Evolutionary conservation across 2,797 vertebrate species (phyloP).

Genomic region (Triplophysa yarkandensis): DNA sequence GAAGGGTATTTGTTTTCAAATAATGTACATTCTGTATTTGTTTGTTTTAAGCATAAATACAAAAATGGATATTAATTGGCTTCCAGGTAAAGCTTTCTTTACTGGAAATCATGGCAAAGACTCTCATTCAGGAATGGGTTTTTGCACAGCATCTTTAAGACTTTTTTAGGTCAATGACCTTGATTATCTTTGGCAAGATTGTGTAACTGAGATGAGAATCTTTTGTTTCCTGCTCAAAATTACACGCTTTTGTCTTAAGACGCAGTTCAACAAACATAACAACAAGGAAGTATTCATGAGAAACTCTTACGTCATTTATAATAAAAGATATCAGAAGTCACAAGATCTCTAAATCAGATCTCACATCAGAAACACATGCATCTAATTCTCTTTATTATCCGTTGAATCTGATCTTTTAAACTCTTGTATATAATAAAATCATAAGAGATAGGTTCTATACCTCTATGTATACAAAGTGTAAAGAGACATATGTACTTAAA

Average conservation of each 20-base stretch:
- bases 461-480: no score
- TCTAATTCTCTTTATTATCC: no score
- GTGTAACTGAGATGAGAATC: neutral
- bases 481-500: no score
- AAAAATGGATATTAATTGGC: neutral
- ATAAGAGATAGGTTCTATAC: no score
- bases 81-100: neutral
- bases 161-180: neutral
- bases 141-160: neutral
- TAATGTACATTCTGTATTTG: neutral
- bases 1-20: neutral
- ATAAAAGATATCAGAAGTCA: neutral
- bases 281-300: neutral
- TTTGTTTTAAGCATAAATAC: neutral
- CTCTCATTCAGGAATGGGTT: neutral
- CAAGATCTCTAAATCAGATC: constrained; percentile 16
- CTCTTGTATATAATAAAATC: no score
- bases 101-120: neutral
- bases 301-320: neutral
- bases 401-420: no score
- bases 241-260: neutral
- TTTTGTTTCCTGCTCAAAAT: neutral
- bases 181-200: neutral
- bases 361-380: no score
- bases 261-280: neutral